Base-by-base conservation (phyloP, 2,797 vertebrate genomes). In the Arnoldichthys spilopterus region DNA sequence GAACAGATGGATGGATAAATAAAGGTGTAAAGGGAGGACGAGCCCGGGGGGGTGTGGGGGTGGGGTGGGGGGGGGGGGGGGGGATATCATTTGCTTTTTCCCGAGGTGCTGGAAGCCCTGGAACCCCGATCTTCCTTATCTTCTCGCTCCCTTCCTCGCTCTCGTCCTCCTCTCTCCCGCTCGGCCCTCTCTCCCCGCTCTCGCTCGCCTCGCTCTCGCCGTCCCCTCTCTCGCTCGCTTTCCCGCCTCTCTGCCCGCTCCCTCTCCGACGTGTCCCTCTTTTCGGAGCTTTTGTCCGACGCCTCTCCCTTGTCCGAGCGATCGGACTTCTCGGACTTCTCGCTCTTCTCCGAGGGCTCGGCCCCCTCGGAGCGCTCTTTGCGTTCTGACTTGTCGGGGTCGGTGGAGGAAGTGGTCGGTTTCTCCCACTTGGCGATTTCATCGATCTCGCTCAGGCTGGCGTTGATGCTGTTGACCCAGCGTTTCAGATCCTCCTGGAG, bases 401-500 rank as follows among this genome's bases (percentile, higher is more conserved):
- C 96, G 71, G 96, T 95, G 54, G 94, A 94, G 0, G 96, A 96
- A 73, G 95, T 96, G 71, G 93, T 94, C 2, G 92, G 92, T 82
- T 95, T 93, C 73, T 95, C 92, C 94, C 94, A 96, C 77, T 92
- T 95, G 79, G 83, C 87, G 51, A 97, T 93, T 82, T 93, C 91
- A 0, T 92, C 91, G 0, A 96, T 91, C 84, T 97, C 96, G 0
- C 85, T 67, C 66, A 96, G 91, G 1, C 90, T 91, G 22, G 86
- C 72, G 11, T 92, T 89, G 86, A 97, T 91, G n/a, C 92, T 95
- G 66, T 92, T 90, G 70, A 96, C 94, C 96, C 96, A 97, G 40
- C 93, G 90, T 34, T 95, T 96, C 88, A 96, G 91, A 88, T 97
- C 96, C 88, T 96, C 96, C 96, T 97, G 20, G 1, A n/a, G n/a